Base-by-base conservation (phyloP, 64 coral and sea anemone species). In the Montipora sp. region DNA sequence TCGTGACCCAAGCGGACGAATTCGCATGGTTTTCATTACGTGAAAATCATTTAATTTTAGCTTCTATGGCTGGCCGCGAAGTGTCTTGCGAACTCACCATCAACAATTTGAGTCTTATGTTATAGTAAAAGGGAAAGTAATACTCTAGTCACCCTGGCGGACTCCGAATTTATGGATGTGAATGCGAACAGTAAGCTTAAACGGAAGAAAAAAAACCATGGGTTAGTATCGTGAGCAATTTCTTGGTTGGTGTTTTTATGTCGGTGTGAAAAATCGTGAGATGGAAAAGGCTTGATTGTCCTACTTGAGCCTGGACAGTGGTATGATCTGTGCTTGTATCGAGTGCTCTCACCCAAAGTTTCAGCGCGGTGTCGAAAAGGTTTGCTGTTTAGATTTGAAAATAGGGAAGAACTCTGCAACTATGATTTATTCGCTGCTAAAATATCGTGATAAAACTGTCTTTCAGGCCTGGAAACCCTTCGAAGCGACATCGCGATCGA, bases 401-500 rank as follows among this genome's bases (percentile, higher is more conserved):
- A 21, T 23, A 43, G 75, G 47, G 74, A 77, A 59, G n/a, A 16
- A 16, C 12, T 73, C n/a, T 21, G 8, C 76, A 59, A 16, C 55
- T 12, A 23, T 70, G 19, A 63, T 14, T 79, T 75, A 53, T 70
- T 51, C 44, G 8, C 77, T 53, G 51, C 75, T 22, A 46, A 75
- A 87, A 51, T 57, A 57, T 88, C 49, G 51, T 67, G 43, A 88
- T 93, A 59, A 50, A 75, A 73, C 21, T 68, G 60, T 80, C 7
- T 87, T 93, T 77, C 92, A 98, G 95, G 92, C 95, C 95, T 23
- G 98, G 98, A 19, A 99, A 99, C 88, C 98, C 98, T 21, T 99
- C 98, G 80, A 99, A 99, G 78, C 89, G 98, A 81, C 98, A 99
- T 92, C 92, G 98, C 73, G 98, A 99, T 94, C 91, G 98, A 36